Conservation (phyloP, 2,797 vertebrate genomes). For the Anguilla obscura region DNA sequence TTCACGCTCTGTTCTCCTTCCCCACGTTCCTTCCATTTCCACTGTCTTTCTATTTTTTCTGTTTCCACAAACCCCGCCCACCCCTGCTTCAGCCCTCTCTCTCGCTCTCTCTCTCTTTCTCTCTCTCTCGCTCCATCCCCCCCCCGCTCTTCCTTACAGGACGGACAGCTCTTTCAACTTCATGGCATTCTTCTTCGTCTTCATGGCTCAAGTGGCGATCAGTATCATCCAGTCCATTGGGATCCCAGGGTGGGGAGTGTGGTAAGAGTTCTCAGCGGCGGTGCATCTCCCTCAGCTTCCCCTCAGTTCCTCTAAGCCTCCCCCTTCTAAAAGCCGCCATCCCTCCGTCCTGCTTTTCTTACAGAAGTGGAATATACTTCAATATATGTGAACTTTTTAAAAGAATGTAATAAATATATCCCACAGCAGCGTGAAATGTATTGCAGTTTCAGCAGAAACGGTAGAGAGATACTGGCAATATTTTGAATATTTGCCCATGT, state of each 20-base stretch:
- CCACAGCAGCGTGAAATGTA: too few relatives aligned
- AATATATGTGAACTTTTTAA: background rate
- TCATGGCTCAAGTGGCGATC: constrained; percentile 85
- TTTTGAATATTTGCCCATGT: too few relatives aligned
- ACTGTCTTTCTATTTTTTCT: background rate
- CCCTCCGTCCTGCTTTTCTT: background rate
- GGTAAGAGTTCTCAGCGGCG: constrained; percentile 72
- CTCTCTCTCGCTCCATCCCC: background rate
- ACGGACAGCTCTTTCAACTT: constrained; percentile 98
- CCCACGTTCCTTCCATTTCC: background rate
- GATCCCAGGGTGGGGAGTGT: constrained; percentile 84
- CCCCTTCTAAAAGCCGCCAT: background rate
- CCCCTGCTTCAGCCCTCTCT: background rate
- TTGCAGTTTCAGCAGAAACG: too few relatives aligned
- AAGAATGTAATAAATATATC: too few relatives aligned
- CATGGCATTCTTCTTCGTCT: constrained; percentile 96
- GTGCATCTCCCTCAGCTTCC: background rate
- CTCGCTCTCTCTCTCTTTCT: background rate
- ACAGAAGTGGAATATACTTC: background rate
- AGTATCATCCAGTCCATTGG: constrained; percentile 82
- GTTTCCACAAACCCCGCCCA: background rate
- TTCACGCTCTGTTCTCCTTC: background rate
- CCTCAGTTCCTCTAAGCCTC: background rate
- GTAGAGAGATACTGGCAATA: too few relatives aligned
- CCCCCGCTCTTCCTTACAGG: constrained; percentile 59